Evolutionary conservation across 2,888 invertebrate genomes (phyloP).

Genomic region (Drosophila acutilabella): DNA sequence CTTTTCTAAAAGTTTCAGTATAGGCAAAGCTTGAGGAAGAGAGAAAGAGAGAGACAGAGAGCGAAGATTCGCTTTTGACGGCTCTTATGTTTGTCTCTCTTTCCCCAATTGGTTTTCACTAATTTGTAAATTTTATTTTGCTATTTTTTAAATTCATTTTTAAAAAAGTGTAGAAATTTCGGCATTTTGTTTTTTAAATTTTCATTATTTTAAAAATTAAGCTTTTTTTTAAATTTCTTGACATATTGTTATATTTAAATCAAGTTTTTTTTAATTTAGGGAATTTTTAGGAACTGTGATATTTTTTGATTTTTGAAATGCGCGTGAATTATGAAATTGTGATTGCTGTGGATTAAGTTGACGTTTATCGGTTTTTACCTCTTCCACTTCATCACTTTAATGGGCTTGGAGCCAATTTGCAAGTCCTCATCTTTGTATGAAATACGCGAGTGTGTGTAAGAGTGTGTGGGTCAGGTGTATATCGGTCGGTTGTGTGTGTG

Average conservation of each 20-base stretch:
- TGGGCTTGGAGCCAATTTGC: constrained; percentile 81
- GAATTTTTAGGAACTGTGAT: not conserved
- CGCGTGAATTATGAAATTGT: constrained; percentile 13
- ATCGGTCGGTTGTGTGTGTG: constrained; percentile 19
- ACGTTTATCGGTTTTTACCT: constrained; percentile 72
- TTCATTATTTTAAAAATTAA: constrained; percentile 5
- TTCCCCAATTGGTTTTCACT: constrained; percentile 9
- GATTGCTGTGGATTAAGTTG: constrained; percentile 22
- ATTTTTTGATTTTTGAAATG: constrained; percentile 16
- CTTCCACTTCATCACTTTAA: constrained; percentile 83
- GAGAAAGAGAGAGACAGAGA: not conserved
- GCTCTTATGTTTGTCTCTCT: not conserved
- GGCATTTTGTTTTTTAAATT: too few relatives aligned
- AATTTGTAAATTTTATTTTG: not conserved
- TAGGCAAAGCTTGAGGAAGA: not conserved
- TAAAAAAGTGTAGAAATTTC: too few relatives aligned
- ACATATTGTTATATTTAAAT: constrained; percentile 1
- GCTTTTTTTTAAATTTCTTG: not conserved
- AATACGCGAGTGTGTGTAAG: constrained; percentile 24
- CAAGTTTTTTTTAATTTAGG: constrained; percentile 3
- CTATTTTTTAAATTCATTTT: not conserved
- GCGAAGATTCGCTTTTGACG: not conserved
- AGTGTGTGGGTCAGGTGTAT: constrained; percentile 16
- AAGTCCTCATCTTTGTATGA: constrained; percentile 79
- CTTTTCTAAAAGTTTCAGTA: too few relatives aligned